A percentile compares a stretch with the other conserved stretches of the same genome.
Conservation (phyloP, 2,888 invertebrate genomes). For the Nasonovia ribisnigri region DNA sequence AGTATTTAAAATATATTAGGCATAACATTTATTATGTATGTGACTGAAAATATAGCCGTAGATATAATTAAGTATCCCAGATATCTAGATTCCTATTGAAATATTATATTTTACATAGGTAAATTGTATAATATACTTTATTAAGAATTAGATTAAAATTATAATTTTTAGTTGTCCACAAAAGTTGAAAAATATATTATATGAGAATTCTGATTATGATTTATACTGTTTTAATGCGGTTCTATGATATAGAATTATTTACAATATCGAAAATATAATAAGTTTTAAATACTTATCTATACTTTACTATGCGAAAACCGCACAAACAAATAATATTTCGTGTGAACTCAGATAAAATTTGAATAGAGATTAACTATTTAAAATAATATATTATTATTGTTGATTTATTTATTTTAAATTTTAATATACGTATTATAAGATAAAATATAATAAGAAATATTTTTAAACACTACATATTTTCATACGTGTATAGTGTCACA, state of each 20-base stretch:
- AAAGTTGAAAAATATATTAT: neutral
- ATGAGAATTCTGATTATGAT: neutral
- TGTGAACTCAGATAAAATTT: slow-evolving; percentile 22
- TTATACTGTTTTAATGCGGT: neutral
- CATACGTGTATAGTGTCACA: neutral
- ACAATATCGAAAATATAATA: neutral
- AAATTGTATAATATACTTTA: neutral
- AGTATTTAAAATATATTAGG: neutral
- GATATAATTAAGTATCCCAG: no score
- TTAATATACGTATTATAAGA: neutral
- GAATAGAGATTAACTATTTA: neutral
- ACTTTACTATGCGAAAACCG: neutral
- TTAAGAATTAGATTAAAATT: neutral
- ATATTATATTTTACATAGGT: neutral
- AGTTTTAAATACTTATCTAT: neutral
- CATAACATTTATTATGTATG: neutral
- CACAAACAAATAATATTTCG: slow-evolving; percentile 18
- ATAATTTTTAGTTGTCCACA: neutral
- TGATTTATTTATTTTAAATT: neutral
- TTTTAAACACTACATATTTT: neutral
- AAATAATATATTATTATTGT: neutral
- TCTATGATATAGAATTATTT: neutral
- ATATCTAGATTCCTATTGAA: neutral
- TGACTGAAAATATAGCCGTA: neutral
- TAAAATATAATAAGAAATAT: neutral